These are phyloP conservation scores for Eumerus sabulonum DNA, from an alignment of 2,888 invertebrate genomes.

Conservation along the genomic window DNA sequence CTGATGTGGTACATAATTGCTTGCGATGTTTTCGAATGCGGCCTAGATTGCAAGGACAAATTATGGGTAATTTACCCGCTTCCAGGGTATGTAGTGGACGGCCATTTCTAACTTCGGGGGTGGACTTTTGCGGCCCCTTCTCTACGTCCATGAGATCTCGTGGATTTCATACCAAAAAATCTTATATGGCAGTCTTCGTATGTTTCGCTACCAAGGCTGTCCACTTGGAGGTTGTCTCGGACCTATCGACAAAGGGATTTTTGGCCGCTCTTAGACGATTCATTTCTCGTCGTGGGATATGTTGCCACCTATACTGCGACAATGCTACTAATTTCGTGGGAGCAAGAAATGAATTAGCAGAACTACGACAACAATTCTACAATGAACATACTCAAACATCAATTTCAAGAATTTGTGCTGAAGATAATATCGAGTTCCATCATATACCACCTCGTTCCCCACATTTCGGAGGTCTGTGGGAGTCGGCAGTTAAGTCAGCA, in stretches of 20 bases:
- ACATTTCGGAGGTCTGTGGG: background rate
- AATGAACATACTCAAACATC: background rate
- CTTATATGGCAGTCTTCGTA: slow-evolving; percentile 45
- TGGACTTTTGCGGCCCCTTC: slow-evolving; percentile 45
- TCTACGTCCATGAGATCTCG: background rate
- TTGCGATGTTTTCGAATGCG: slow-evolving; percentile 50
- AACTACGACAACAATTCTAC: background rate
- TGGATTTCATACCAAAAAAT: slow-evolving; percentile 28
- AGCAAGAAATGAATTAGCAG: slow-evolving; percentile 1
- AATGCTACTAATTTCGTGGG: background rate
- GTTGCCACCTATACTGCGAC: background rate
- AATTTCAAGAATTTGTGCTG: background rate
- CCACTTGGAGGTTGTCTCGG: slow-evolving; percentile 61
- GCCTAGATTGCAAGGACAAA: slow-evolving; percentile 42
- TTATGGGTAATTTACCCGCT: slow-evolving; percentile 54
- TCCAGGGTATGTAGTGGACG: slow-evolving; percentile 34
- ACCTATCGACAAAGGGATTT: background rate
- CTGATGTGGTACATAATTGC: slow-evolving; percentile 29
- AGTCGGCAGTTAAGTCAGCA: background rate
- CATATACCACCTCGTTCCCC: background rate
- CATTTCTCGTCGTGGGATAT: background rate
- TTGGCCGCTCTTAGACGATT: background rate
- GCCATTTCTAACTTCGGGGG: slow-evolving; percentile 44
- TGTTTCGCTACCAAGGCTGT: slow-evolving; percentile 50
- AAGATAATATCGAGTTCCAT: background rate